These are phyloP conservation scores for Salticus scenicus DNA, from an alignment of 2,888 invertebrate species.

Conservation along the genomic window DNA sequence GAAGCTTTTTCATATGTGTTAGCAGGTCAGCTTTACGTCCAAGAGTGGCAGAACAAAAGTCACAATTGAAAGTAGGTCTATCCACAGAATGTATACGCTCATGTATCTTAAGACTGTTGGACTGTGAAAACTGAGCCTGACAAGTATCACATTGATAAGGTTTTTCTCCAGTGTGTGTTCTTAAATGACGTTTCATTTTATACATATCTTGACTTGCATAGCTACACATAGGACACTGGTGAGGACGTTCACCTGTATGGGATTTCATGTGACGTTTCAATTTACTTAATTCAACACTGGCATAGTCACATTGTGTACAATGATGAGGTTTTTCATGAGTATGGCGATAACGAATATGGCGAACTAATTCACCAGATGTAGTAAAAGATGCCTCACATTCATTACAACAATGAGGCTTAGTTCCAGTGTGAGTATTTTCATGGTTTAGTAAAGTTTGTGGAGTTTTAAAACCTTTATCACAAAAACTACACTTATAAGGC, in stretches of 20 bases:
- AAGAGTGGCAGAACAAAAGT: slow-evolving; percentile 96
- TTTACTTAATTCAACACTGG: slow-evolving; percentile 96
- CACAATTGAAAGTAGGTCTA: slow-evolving; percentile 94
- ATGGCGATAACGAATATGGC: slow-evolving; percentile 96
- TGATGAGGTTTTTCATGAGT: slow-evolving; percentile 98
- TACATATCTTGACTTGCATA: slow-evolving; percentile 98
- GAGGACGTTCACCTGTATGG: slow-evolving; percentile 91
- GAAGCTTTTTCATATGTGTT: slow-evolving; percentile 95
- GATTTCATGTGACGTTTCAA: slow-evolving; percentile 94
- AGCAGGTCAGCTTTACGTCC: slow-evolving; percentile 96
- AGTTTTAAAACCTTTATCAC: slow-evolving; percentile 96
- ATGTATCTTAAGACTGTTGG: slow-evolving; percentile 95
- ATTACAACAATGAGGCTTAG: slow-evolving; percentile 92
- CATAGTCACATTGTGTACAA: slow-evolving; percentile 96
- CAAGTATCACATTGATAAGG: slow-evolving; percentile 81
- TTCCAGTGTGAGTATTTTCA: slow-evolving; percentile 96
- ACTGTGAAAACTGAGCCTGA: slow-evolving; percentile 93
- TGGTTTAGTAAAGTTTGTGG: slow-evolving; percentile 94
- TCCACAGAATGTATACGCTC: slow-evolving; percentile 91
- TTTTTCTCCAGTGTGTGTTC: slow-evolving; percentile 83
- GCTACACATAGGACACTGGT: slow-evolving; percentile 95
- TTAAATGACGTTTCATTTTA: slow-evolving; percentile 94
- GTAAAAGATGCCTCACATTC: slow-evolving; percentile 91
- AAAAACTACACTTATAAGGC: slow-evolving; percentile 93
- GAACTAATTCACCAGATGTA: slow-evolving; percentile 81